Percentiles rank a stretch among this genome's conserved stretches.
Evolutionary conservation across 2,888 invertebrate species (phyloP).

Genomic region (Drosophila longiperda): DNA sequence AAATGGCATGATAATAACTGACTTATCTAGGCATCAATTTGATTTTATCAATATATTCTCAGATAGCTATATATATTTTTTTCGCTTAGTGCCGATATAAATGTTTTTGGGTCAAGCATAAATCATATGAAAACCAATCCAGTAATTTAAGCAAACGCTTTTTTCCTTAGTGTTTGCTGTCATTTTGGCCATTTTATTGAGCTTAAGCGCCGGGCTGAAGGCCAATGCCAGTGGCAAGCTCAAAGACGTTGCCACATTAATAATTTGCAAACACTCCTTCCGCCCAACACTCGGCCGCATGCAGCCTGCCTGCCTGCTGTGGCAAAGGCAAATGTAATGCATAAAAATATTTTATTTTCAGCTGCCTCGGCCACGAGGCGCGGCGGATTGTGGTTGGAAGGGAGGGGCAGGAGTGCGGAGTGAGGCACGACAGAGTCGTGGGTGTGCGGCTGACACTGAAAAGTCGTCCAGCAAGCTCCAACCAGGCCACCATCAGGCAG

Average conservation of each 20-base stretch:
- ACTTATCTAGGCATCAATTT: no score
- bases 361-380: slow-evolving; percentile 31
- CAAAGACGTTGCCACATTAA: slow-evolving; percentile 45
- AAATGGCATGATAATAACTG: no score
- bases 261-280: slow-evolving; percentile 26
- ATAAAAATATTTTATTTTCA: slow-evolving; percentile 61
- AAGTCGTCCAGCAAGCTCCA: slow-evolving; percentile 54
- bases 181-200: slow-evolving; percentile 32
- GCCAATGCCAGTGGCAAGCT: slow-evolving; percentile 58
- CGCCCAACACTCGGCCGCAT: not conserved
- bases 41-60: not conserved
- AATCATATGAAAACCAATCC: slow-evolving; percentile 6
- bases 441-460: slow-evolving; percentile 68
- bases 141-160: slow-evolving; percentile 19
- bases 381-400: slow-evolving; percentile 19
- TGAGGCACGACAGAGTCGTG: slow-evolving; percentile 41
- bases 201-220: slow-evolving; percentile 51
- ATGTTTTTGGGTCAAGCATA: slow-evolving; percentile 8
- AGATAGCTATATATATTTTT: not conserved
- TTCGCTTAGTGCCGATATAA: not conserved
- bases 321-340: slow-evolving; percentile 51
- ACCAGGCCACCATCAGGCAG: slow-evolving; percentile 6
- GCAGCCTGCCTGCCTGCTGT: slow-evolving; percentile 10
- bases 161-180: slow-evolving; percentile 28
- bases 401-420: not conserved